These are phyloP conservation scores for Thalassophryne amazonica DNA, from an alignment of 2,797 vertebrate genomes.

Conservation along the genomic window DNA sequence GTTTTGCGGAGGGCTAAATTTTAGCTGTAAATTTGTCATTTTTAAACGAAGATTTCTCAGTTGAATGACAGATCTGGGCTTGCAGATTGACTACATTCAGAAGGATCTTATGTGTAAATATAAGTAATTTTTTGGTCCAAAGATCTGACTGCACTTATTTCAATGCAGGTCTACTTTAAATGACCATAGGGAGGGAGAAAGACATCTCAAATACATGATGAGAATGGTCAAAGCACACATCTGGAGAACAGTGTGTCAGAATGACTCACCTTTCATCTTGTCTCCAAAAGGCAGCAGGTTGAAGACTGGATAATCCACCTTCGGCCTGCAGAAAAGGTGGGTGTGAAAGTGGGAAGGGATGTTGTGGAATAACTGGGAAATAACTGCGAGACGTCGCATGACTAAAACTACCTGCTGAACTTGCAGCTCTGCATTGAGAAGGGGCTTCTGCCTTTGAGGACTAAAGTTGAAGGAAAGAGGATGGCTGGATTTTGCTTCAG, in stretches of 20 bases:
- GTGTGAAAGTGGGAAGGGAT: neutral
- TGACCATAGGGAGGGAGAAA: too few relatives aligned
- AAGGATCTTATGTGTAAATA: too few relatives aligned
- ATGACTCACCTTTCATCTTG: conserved; percentile 69
- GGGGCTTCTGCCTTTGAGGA: conserved; percentile 56
- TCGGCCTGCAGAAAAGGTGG: conserved; percentile 56
- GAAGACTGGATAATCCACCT: conserved; percentile 53
- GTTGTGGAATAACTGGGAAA: too few relatives aligned
- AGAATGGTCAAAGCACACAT: neutral
- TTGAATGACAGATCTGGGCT: too few relatives aligned
- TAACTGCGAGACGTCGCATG: conserved; percentile 9
- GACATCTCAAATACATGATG: conserved; percentile 22
- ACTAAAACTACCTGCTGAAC: conserved; percentile 62
- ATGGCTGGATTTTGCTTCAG: conserved; percentile 49
- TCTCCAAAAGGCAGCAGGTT: conserved; percentile 50
- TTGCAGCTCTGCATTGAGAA: conserved; percentile 57
- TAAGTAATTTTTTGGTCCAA: too few relatives aligned
- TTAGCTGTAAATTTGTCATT: too few relatives aligned
- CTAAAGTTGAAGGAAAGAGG: conserved; percentile 55
- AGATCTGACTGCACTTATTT: too few relatives aligned
- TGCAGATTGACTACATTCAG: too few relatives aligned
- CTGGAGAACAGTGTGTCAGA: neutral
- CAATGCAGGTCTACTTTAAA: too few relatives aligned
- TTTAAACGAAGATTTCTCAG: too few relatives aligned
- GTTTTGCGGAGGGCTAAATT: too few relatives aligned